Conservation (phyloP, 2,797 vertebrate species). For the Notolepis coatsorum region DNA sequence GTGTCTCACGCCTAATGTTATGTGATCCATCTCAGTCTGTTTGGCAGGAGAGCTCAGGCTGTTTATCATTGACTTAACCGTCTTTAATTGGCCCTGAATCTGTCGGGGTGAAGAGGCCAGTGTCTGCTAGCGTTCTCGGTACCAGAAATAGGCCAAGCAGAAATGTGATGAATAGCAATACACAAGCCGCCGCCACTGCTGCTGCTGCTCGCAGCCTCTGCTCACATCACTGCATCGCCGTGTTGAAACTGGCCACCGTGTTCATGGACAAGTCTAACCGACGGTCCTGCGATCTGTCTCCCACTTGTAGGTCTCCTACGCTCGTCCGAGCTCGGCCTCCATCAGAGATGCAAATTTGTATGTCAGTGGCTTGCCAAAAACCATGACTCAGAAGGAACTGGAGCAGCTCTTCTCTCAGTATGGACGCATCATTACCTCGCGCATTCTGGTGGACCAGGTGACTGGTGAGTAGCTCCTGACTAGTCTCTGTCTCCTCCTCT, state of each 20-base stretch:
- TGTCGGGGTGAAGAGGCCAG: background rate
- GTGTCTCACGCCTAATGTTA: too few species aligned
- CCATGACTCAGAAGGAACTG: slow-evolving; percentile 97
- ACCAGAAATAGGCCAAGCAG: background rate
- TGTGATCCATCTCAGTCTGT: background rate
- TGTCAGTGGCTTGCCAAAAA: slow-evolving; percentile 96
- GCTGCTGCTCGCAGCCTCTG: too few species aligned
- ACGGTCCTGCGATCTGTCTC: slow-evolving; percentile 15
- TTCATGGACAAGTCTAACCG: background rate
- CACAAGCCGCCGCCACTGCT: too few species aligned
- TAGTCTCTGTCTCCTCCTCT: background rate
- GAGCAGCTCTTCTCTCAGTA: slow-evolving; percentile 98
- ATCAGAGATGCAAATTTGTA: slow-evolving; percentile 99
- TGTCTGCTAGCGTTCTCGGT: background rate
- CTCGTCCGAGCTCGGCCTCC: slow-evolving; percentile 97
- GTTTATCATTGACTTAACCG: background rate
- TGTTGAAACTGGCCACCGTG: background rate
- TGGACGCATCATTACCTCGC: slow-evolving; percentile 98
- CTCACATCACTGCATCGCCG: too few species aligned
- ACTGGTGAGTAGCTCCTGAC: slow-evolving; percentile 88
- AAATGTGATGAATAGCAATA: background rate
- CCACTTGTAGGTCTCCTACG: slow-evolving; percentile 91
- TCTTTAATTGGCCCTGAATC: slow-evolving; percentile 14
- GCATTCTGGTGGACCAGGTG: slow-evolving; percentile 97
- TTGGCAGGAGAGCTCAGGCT: background rate